phyloP scores from a whole-genome alignment of 2,113 vertebrate species.

The Carollia perspicillata region DNA sequence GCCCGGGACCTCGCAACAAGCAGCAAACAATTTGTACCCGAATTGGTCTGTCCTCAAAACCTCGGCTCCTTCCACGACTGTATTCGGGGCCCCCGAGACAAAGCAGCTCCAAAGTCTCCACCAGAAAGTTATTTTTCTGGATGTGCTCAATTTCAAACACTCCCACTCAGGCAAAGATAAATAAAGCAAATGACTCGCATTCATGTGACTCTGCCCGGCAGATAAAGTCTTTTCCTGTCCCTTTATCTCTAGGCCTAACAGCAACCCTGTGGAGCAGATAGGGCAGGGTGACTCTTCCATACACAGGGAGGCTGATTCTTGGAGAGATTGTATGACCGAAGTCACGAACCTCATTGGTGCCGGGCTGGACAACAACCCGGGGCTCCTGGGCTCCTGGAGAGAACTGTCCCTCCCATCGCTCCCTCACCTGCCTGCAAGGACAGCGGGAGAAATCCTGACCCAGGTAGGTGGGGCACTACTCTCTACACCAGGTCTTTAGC shows the following conservation, averaged over 20 bases:
- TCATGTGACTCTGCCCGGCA: background rate
- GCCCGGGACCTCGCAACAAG: too few relatives aligned
- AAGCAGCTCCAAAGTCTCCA: background rate
- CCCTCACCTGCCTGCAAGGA: fast-evolving
- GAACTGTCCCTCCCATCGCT: background rate
- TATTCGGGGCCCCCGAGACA: background rate
- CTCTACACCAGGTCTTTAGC: background rate
- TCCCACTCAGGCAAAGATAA: background rate
- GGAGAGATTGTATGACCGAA: background rate
- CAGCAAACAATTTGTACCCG: background rate
- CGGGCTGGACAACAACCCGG: background rate
- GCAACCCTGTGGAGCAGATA: background rate
- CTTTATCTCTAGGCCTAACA: conserved; percentile 14
- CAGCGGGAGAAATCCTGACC: background rate
- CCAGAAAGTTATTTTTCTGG: background rate
- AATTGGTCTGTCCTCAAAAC: background rate
- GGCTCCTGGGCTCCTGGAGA: background rate
- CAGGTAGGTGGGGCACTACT: fast-evolving
- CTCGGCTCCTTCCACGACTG: background rate
- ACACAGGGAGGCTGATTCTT: conserved; percentile 6
- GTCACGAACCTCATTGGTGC: background rate
- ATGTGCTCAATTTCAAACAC: background rate
- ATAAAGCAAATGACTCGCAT: background rate
- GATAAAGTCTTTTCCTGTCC: background rate
- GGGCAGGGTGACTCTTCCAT: background rate